A percentile compares a stretch with the other conserved stretches of the same genome.
These are phyloP conservation scores for Clunio marinus DNA, from an alignment of 2,888 invertebrate species.

Conservation along the genomic window DNA sequence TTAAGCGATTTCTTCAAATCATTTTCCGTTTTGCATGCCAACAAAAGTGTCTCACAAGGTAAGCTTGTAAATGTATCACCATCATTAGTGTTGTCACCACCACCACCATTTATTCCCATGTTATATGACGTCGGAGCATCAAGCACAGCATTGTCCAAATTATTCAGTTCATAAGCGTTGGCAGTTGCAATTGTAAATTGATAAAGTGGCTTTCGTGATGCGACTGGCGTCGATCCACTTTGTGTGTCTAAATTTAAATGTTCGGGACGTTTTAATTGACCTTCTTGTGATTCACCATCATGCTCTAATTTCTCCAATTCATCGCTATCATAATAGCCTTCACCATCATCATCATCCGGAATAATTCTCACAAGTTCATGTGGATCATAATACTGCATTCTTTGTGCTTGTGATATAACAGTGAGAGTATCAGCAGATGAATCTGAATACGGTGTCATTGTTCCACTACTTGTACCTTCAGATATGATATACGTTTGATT, in stretches of 20 bases:
- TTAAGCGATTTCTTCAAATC: conserved; percentile 54
- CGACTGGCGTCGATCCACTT: conserved; percentile 56
- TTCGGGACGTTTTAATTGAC: conserved; percentile 52
- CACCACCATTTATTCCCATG: conserved; percentile 40
- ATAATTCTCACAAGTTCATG: conserved; percentile 17
- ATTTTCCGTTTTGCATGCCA: conserved; percentile 42
- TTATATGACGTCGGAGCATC: conserved; percentile 54
- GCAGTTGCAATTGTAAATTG: conserved; percentile 63
- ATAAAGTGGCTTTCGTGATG: conserved; percentile 64
- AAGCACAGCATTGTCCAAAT: conserved; percentile 61
- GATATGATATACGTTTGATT: conserved; percentile 13
- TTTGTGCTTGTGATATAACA: background rate
- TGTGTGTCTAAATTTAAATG: conserved; percentile 63
- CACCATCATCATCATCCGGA: conserved; percentile 38
- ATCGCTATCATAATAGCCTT: conserved; percentile 36
- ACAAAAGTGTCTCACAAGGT: conserved; percentile 46
- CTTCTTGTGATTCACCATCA: conserved; percentile 51
- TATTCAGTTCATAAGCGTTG: conserved; percentile 63
- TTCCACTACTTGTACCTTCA: conserved; percentile 24
- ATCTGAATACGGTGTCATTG: conserved; percentile 35
- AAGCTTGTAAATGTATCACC: conserved; percentile 52
- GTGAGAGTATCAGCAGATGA: conserved; percentile 35
- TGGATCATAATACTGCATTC: conserved; percentile 34
- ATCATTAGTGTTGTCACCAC: conserved; percentile 44
- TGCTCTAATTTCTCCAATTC: conserved; percentile 41